Evolutionary conservation across 2,888 invertebrate species (phyloP).

Genomic region (Leptinotarsa juncta): DNA sequence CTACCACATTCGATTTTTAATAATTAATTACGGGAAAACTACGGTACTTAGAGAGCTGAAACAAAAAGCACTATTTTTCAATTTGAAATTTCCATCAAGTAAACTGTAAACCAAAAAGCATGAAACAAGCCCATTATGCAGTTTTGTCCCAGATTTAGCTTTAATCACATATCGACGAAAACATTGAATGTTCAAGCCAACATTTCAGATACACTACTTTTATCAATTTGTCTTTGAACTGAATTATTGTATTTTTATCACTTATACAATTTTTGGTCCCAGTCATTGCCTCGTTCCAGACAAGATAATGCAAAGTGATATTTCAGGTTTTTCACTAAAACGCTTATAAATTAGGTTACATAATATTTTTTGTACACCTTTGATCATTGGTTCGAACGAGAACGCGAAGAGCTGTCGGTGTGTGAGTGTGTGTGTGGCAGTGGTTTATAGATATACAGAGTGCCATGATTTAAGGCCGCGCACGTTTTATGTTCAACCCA

Average conservation of each 20-base stretch:
- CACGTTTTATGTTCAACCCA: slow-evolving; percentile 65
- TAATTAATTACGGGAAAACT: too few relatives aligned
- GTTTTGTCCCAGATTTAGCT: too few relatives aligned
- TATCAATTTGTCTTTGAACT: background rate
- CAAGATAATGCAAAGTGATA: slow-evolving; percentile 1
- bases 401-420: slow-evolving; percentile 44
- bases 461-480: slow-evolving; percentile 65
- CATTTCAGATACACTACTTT: too few relatives aligned
- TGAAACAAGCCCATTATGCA: too few relatives aligned
- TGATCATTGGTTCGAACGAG: slow-evolving; percentile 41
- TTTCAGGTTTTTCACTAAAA: slow-evolving; percentile 23
- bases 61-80: too few relatives aligned
- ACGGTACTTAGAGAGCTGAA: too few relatives aligned
- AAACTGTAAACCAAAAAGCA: too few relatives aligned
- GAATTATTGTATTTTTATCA: background rate
- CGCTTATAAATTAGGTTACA: slow-evolving; percentile 42
- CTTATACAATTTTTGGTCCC: background rate
- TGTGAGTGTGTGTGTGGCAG: slow-evolving; percentile 60
- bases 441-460: slow-evolving; percentile 63
- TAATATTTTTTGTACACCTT: slow-evolving; percentile 46
- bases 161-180: too few relatives aligned
- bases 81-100: too few relatives aligned
- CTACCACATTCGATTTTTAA: too few relatives aligned
- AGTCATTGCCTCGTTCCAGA: background rate
- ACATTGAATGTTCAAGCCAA: too few relatives aligned